Evolutionary conservation across 2,797 vertebrate species (phyloP).

Genomic region (Xenentodon cancila): DNA sequence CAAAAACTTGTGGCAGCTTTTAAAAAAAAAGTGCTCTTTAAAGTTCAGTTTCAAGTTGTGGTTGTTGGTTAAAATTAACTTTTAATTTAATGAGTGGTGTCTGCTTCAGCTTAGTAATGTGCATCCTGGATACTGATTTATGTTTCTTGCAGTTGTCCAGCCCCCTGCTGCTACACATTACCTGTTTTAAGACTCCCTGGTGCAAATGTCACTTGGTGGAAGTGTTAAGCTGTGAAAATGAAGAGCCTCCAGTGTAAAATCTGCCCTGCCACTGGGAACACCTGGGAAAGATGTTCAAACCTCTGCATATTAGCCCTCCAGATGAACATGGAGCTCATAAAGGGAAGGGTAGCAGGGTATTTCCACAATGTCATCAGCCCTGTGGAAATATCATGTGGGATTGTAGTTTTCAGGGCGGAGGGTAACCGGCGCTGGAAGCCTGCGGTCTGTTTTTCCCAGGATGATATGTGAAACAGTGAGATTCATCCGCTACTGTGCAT

Average conservation of each 20-base stretch:
- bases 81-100: neutral
- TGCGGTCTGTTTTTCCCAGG: conserved; percentile 57
- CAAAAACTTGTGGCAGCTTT: too few species aligned
- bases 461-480: conserved; percentile 63
- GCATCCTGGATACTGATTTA: neutral
- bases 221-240: conserved; percentile 49
- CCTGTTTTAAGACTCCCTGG: conserved; percentile 1
- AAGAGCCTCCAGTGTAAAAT: conserved; percentile 30
- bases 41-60: too few species aligned
- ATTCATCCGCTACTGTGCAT: conserved; percentile 76
- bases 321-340: conserved; percentile 32
- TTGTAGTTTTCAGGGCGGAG: conserved; percentile 27
- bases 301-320: conserved; percentile 6
- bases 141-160: neutral
- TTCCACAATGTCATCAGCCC: conserved; percentile 55
- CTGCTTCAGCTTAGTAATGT: neutral
- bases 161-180: neutral
- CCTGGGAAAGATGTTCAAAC: conserved; percentile 61
- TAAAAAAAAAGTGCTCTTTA: too few species aligned
- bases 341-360: conserved; percentile 5
- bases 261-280: conserved; percentile 27
- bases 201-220: conserved; percentile 1
- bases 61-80: too few species aligned
- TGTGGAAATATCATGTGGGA: conserved; percentile 69
- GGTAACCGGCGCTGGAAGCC: conserved; percentile 58